Base-by-base conservation (phyloP, 2,113 vertebrate species). In the Indicator maculatus region DNA sequence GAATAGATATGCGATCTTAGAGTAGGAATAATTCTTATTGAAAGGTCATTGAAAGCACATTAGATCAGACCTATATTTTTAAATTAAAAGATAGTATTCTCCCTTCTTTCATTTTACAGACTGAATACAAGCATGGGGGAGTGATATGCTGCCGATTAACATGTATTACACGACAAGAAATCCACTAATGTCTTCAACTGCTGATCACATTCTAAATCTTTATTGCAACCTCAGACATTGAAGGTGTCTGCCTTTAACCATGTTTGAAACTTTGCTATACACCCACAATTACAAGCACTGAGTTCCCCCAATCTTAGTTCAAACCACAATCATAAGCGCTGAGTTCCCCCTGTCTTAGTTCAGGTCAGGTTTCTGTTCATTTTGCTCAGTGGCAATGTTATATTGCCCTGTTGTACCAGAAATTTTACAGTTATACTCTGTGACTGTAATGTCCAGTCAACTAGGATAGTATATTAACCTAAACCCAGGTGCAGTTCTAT, bases 61-160 rank as follows among this genome's bases (percentile, higher is more conserved):
- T 45, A 69, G 39, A 45, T 58, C 39, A 74, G 19, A 82, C 2
- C 50, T 73, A 19, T 11, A 8, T 55, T 28, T 89, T 56, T 44
- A 2, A 83, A 47, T 64, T 66, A 44, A 60, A 79, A 85, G 16
- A 33, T 17, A 31, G 70, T 50, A 31, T 20, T 73, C 16, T 64
- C 31, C 18, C 21, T 71, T 56, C 41, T 53, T 36, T 78, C 24
- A 59, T 74, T 78, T 66, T 80, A 31, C 28, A 92, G 50, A 8
- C 3, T 8, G 52, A 74, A 63, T 0, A 2, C 36, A 73, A 52
- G 17, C 6, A 17, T 5, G 6, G 38, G 19, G 63, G 4, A 1
- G 18, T 52, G 11, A 11, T 59, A 70, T 9, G 9, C 19, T 83
- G 45, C 67, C 23, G 33, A 76, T 79, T 65, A 69, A 63, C 23